Percentiles rank a stretch among this genome's conserved stretches.
phyloP scores from a whole-genome alignment of 2,888 invertebrate species.

The Crematogaster levior region DNA sequence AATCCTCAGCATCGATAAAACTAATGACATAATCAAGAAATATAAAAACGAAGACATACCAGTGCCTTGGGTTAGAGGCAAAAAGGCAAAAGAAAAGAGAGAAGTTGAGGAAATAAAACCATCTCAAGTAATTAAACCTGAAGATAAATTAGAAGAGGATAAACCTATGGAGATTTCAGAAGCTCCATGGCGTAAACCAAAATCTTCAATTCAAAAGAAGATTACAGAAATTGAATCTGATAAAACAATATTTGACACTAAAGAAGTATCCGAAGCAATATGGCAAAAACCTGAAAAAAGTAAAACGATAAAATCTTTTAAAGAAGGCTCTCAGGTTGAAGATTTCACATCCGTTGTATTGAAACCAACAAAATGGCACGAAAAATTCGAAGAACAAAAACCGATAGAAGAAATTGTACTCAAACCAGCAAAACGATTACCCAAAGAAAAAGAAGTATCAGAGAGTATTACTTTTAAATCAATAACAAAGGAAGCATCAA shows the following conservation, averaged over 20 bases:
- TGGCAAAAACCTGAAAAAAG: slow-evolving; percentile 72
- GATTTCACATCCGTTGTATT: slow-evolving; percentile 69
- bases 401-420: slow-evolving; percentile 74
- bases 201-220: slow-evolving; percentile 51
- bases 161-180: slow-evolving; percentile 62
- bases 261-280: background rate
- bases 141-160: slow-evolving; percentile 64
- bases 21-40: slow-evolving; percentile 67
- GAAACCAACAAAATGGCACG: slow-evolving; percentile 67
- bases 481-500: slow-evolving; percentile 79
- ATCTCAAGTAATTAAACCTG: slow-evolving; percentile 56
- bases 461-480: slow-evolving; percentile 79
- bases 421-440: slow-evolving; percentile 79
- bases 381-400: slow-evolving; percentile 69
- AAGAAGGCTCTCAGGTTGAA: slow-evolving; percentile 71
- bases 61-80: slow-evolving; percentile 74
- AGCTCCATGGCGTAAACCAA: slow-evolving; percentile 77
- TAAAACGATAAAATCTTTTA: slow-evolving; percentile 68
- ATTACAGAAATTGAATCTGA: slow-evolving; percentile 61
- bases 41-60: slow-evolving; percentile 65
- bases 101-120: slow-evolving; percentile 50
- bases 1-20: slow-evolving; percentile 53
- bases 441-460: slow-evolving; percentile 82
- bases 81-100: slow-evolving; percentile 62
- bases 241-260: slow-evolving; percentile 68